phyloP scores from a whole-genome alignment of 2,113 vertebrate genomes.

The Caranx ignobilis region DNA sequence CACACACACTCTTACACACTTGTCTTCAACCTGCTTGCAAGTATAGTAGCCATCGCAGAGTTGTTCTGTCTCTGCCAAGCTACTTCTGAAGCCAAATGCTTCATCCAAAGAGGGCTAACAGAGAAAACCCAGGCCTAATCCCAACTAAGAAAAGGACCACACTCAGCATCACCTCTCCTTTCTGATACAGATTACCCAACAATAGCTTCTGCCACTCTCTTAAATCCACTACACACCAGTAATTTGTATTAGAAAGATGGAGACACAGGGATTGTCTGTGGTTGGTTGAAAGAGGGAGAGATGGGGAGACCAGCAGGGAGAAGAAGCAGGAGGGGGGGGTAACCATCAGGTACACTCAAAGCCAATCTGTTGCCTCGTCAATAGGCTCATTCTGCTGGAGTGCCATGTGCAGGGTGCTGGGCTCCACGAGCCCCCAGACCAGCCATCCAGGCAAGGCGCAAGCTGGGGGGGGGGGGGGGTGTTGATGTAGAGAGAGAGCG shows the following conservation, averaged over 20 bases:
- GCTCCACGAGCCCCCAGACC: constrained; percentile 34
- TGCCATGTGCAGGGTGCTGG: constrained; percentile 58
- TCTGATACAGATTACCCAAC: constrained; percentile 78
- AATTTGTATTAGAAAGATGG: constrained; percentile 80
- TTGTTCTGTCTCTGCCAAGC: constrained; percentile 57
- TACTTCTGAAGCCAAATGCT: constrained; percentile 42
- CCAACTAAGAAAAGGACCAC: constrained; percentile 73
- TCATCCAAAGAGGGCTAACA: constrained; percentile 61
- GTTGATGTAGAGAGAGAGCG: not conserved
- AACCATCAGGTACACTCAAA: constrained; percentile 80
- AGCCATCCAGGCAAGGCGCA: constrained; percentile 51
- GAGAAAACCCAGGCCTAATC: constrained; percentile 69
- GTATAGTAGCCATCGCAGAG: constrained; percentile 25
- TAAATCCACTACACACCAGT: constrained; percentile 78
- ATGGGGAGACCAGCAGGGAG: constrained; percentile 33
- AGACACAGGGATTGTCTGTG: constrained; percentile 75
- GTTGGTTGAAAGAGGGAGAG: constrained; percentile 57
- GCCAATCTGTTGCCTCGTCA: constrained; percentile 82
- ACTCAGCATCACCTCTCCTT: constrained; percentile 78
- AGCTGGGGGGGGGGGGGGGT: constrained; percentile 24
- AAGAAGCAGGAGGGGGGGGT: constrained; percentile 45
- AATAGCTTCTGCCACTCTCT: constrained; percentile 77
- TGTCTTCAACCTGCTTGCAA: constrained; percentile 34
- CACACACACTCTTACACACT: constrained; percentile 40
- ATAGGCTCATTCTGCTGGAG: constrained; percentile 81